phyloP scores from a whole-genome alignment of 2,113 vertebrate species.

The Halcyon malimbica region DNA sequence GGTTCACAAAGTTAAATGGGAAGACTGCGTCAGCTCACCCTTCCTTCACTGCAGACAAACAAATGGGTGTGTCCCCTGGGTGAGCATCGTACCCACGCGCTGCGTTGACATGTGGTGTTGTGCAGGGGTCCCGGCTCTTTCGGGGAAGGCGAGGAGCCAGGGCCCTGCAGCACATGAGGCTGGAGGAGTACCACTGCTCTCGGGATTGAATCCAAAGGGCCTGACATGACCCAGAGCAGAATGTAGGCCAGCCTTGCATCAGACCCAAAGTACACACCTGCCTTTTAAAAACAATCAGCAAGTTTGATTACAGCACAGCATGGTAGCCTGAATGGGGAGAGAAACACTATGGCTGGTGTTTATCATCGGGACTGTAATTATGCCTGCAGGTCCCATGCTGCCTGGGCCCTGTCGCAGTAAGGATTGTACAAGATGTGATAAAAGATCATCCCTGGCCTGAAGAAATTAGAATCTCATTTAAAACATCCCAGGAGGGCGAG shows the following conservation, averaged over 20 bases:
- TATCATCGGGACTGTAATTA: constrained; percentile 26
- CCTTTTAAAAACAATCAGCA: constrained; percentile 17
- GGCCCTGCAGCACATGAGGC: neutral
- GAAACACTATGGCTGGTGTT: neutral
- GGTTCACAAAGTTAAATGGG: neutral
- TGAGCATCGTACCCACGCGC: rapidly evolving
- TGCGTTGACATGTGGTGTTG: rapidly evolving
- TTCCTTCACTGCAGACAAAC: neutral
- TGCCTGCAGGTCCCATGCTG: constrained; percentile 25
- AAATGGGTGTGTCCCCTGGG: neutral
- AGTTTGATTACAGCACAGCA: neutral
- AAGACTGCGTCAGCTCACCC: neutral
- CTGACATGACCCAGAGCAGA: neutral
- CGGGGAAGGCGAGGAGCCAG: neutral
- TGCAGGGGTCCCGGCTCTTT: neutral
- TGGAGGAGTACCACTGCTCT: neutral
- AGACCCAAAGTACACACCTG: neutral
- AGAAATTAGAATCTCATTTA: constrained; percentile 44
- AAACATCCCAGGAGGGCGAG: neutral
- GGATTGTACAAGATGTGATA: neutral
- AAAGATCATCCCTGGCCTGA: constrained; percentile 4
- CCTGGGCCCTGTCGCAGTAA: neutral
- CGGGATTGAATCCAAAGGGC: neutral
- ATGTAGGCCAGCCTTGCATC: constrained; percentile 22
- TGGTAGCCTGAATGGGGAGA: neutral